Conservation (phyloP, 2,113 vertebrate species). For the Phyllopteryx taeniolatus region DNA sequence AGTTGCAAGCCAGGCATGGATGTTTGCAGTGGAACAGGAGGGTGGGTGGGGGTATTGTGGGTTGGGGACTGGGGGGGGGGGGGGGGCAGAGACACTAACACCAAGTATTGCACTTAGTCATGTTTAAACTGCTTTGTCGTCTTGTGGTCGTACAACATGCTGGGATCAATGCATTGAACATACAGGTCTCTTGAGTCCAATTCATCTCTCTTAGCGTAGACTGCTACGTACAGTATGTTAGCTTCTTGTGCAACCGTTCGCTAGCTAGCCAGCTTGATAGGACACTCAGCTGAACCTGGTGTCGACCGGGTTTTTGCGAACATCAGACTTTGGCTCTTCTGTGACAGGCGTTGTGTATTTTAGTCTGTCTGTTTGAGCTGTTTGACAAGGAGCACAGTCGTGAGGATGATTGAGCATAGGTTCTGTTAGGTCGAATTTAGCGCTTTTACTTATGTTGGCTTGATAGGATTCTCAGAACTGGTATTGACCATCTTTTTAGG, state of each 20-base stretch:
- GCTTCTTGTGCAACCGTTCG: not conserved
- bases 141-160: not conserved
- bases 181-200: not conserved
- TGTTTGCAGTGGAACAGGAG: slow-evolving; percentile 43
- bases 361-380: not conserved
- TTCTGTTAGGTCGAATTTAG: not conserved
- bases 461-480: too few species aligned
- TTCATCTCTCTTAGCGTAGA: not conserved
- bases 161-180: not conserved
- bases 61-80: not conserved
- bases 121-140: slow-evolving; percentile 1
- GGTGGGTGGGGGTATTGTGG: not conserved
- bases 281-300: not conserved
- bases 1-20: slow-evolving; percentile 36
- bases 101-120: not conserved
- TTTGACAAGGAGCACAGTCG: not conserved
- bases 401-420: not conserved
- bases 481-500: not conserved
- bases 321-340: not conserved
- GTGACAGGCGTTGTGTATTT: not conserved
- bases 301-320: not conserved
- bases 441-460: too few species aligned
- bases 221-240: not conserved
- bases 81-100: not conserved
- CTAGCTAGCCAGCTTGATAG: not conserved